Conservation (phyloP, 2,113 vertebrate genomes). For the Phrynosoma platyrhinos region DNA sequence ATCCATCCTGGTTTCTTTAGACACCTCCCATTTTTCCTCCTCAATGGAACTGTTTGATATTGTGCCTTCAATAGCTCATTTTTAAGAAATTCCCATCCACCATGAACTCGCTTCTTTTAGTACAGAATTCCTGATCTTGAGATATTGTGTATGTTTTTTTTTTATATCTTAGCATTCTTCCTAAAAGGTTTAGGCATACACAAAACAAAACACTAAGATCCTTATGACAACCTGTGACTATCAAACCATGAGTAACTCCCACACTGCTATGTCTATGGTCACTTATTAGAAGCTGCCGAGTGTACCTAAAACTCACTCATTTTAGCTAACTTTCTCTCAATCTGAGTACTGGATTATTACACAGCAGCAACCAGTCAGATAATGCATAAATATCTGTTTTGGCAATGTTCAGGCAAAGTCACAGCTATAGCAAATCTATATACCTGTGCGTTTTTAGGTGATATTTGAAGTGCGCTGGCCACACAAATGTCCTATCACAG, state of each 20-base stretch:
- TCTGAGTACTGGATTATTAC: background rate
- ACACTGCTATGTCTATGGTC: background rate
- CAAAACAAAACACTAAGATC: background rate
- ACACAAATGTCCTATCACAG: conserved; percentile 94
- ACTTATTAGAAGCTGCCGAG: background rate
- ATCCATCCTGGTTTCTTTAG: too few relatives aligned
- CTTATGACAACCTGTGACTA: background rate
- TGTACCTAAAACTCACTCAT: background rate
- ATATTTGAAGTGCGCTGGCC: conserved; percentile 96
- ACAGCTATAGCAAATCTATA: conserved; percentile 36
- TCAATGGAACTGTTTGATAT: too few relatives aligned
- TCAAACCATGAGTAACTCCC: background rate
- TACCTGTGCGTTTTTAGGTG: conserved; percentile 98
- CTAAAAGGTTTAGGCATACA: background rate
- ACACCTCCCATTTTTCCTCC: too few relatives aligned
- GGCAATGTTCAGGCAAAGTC: background rate
- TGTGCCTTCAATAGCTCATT: too few relatives aligned
- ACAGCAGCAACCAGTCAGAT: background rate
- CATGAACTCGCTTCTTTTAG: too few relatives aligned
- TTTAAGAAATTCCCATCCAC: too few relatives aligned
- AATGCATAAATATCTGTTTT: background rate
- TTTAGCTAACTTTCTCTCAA: background rate
- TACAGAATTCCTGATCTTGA: too few relatives aligned
- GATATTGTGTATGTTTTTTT: background rate
- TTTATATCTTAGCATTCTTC: background rate